These are phyloP conservation scores for Oryzias javanicus DNA, from an alignment of 2,113 vertebrate genomes.

Conservation along the genomic window DNA sequence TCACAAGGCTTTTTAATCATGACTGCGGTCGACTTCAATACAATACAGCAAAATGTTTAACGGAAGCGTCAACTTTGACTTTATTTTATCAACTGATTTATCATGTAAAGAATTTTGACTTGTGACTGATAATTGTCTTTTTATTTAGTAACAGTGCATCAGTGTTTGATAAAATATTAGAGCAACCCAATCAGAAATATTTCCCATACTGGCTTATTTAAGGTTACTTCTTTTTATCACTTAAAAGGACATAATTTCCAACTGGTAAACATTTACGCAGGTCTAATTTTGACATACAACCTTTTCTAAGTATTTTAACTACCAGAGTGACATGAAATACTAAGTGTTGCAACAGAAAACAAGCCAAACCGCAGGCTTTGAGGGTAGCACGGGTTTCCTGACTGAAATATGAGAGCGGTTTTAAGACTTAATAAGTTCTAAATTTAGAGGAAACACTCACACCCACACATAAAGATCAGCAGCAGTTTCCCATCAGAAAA, in stretches of 20 bases:
- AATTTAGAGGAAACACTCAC: conserved; percentile 61
- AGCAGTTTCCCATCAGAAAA: conserved; percentile 36
- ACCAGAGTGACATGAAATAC: conserved; percentile 61
- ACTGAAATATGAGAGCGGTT: conserved; percentile 58
- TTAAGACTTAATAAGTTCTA: conserved; percentile 68
- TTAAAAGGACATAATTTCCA: too few species aligned
- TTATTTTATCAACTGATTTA: background rate
- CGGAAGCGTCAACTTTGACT: background rate
- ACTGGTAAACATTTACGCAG: background rate
- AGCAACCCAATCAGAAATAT: background rate
- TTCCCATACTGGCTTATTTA: conserved; percentile 9
- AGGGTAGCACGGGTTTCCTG: conserved; percentile 56
- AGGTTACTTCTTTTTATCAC: conserved; percentile 13
- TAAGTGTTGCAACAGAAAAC: conserved; percentile 63
- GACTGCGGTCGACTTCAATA: conserved; percentile 45
- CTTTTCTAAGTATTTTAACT: conserved; percentile 32
- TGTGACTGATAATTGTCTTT: conserved; percentile 6
- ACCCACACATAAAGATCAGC: conserved; percentile 25
- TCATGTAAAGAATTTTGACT: background rate
- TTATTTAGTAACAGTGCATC: background rate
- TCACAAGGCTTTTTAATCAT: conserved; percentile 57
- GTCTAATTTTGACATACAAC: conserved; percentile 52
- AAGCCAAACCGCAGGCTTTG: conserved; percentile 52
- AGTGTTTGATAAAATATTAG: too few species aligned
- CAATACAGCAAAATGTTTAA: background rate